These are phyloP conservation scores for Drosophila meridionalis DNA, from an alignment of 2,888 invertebrate genomes.

Conservation along the genomic window DNA sequence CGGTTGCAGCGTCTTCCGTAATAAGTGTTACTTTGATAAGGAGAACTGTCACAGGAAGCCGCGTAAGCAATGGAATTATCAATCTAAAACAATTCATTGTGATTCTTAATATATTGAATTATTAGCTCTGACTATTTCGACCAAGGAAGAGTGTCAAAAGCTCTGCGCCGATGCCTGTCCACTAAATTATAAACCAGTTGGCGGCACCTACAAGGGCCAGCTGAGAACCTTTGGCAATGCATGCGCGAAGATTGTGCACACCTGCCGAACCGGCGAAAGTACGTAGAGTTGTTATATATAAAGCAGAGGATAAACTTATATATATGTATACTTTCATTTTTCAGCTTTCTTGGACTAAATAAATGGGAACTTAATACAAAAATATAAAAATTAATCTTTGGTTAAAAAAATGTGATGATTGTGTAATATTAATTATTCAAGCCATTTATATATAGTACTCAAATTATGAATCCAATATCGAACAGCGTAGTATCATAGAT, in stretches of 20 bases:
- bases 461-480: neutral
- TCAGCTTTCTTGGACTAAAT: conserved; percentile 47
- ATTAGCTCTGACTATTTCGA: conserved; percentile 21
- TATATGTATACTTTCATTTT: neutral
- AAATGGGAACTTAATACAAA: neutral
- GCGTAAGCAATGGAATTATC: conserved; percentile 10
- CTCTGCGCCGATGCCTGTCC: conserved; percentile 34
- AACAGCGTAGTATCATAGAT: no score
- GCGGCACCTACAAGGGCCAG: conserved; percentile 49
- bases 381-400: neutral
- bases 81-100: neutral
- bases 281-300: conserved; percentile 16
- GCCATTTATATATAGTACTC: neutral
- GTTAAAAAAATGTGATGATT: no score
- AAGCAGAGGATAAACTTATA: neutral
- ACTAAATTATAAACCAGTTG: conserved; percentile 33
- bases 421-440: neutral
- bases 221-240: conserved; percentile 45
- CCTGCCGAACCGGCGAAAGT: conserved; percentile 65
- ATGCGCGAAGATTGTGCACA: conserved; percentile 45
- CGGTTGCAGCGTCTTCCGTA: conserved; percentile 58
- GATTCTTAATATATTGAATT: no score
- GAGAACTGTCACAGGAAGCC: conserved; percentile 58
- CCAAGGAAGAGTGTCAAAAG: conserved; percentile 60
- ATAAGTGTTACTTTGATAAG: conserved; percentile 59